Evolutionary conservation across 2,113 vertebrate genomes (phyloP), one percentile per base, ranked within the genome.

Genomic region (Eidolon helvum): DNA sequence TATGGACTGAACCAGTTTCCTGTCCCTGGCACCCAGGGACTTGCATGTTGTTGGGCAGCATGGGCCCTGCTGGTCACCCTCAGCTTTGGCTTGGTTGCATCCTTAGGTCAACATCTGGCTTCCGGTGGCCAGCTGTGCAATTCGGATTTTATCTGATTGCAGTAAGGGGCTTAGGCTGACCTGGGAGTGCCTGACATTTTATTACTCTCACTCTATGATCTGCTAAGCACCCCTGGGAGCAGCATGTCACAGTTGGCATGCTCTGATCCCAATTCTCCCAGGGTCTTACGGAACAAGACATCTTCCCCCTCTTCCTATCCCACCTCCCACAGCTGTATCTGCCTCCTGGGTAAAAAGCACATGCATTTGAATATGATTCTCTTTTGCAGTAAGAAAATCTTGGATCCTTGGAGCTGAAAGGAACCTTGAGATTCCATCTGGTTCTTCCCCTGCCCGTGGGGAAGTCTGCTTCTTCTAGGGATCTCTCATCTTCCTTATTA

Each of bases 131-230:
- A 97, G 96, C 96, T 97, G 93, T 97, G 96, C 79, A 74, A 9
- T 96, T 97, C n/a, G 15, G 45, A 59, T 85, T 97, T 92, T 87
- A 92, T 97, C 83, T 97, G 97, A 94, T 97, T 94, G 75, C 93
- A 43, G 30, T 85, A 77, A 96, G 80, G 95, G 95, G 88, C 95
- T 97, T 97, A 97, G 82, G 79, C 66, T 90, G 57, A 33, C 30
- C 2, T 10, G 9, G 35, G 79, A 84, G 79, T 57, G 90, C 88
- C 93, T 96, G 95, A 53, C 65, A 69, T 96, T 92, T 93, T 92
- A 97, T 98, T 94, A 61, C 79, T 90, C 35, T 75, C 71, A n/a
- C 91, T 90, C 93, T 8, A 9, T 59, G 91, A 96, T 92, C 95
- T 92, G 80, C 88, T 96, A 90, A 97, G 80, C 91, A 85, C 45